Evolutionary conservation across 2,888 invertebrate genomes (phyloP).

Genomic region (Athripsodes cinereus): DNA sequence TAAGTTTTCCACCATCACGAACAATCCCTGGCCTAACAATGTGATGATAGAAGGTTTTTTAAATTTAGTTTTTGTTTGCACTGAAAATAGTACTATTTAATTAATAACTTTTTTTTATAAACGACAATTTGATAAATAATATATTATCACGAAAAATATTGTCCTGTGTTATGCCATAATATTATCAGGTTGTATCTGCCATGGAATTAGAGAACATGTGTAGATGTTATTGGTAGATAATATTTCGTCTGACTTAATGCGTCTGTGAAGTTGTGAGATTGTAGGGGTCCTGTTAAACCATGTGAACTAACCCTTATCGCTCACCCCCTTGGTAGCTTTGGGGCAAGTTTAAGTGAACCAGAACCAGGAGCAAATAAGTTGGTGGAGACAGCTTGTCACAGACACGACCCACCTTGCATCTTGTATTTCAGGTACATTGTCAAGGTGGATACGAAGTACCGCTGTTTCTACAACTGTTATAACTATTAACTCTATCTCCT

Average conservation of each 20-base stretch:
- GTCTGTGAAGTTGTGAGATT: not conserved
- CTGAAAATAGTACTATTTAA: too few species aligned
- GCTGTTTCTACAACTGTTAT: too few species aligned
- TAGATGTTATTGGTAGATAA: not conserved
- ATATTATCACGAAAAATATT: too few species aligned
- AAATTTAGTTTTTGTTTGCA: too few species aligned
- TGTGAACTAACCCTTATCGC: constrained; percentile 2
- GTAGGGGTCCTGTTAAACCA: constrained; percentile 1
- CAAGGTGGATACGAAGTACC: not conserved
- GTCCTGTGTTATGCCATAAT: too few species aligned
- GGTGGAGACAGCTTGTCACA: constrained; percentile 7
- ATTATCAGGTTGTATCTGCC: too few species aligned
- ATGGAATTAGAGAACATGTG: too few species aligned
- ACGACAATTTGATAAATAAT: too few species aligned
- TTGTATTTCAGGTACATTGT: constrained; percentile 4
- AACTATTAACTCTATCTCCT: too few species aligned
- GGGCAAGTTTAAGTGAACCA: constrained; percentile 7
- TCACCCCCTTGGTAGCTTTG: not conserved
- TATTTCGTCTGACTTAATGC: not conserved
- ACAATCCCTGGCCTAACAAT: too few species aligned
- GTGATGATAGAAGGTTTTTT: too few species aligned
- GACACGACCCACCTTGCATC: constrained; percentile 4
- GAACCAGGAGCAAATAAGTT: constrained; percentile 5
- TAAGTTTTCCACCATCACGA: not conserved
- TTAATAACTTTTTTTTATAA: too few species aligned